Conservation (phyloP, 2,113 vertebrate species). For the Elephantulus edwardii region DNA sequence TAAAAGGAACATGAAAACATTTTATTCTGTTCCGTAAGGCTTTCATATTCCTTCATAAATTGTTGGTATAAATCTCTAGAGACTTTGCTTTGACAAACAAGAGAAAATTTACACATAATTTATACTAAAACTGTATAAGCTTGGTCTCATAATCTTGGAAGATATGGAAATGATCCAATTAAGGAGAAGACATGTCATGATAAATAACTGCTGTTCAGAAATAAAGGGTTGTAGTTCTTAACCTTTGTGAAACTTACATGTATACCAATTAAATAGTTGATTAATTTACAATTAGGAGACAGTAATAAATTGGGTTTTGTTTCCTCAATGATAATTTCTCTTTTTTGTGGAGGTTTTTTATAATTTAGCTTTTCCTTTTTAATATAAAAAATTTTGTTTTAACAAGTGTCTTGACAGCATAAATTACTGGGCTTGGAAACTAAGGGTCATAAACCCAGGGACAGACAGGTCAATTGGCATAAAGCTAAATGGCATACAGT, state of each 20-base stretch:
- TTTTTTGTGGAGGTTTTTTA: background rate
- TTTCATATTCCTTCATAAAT: slow-evolving; percentile 26
- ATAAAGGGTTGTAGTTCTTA: slow-evolving; percentile 43
- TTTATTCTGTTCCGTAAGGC: background rate
- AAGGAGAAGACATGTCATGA: slow-evolving; percentile 26
- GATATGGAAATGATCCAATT: slow-evolving; percentile 37
- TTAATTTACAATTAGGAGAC: slow-evolving; percentile 46
- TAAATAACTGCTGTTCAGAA: background rate
- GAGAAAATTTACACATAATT: background rate
- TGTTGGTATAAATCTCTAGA: slow-evolving; percentile 26
- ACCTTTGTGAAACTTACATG: slow-evolving; percentile 32
- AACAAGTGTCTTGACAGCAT: no score
- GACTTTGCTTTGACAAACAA: slow-evolving; percentile 38
- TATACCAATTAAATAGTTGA: slow-evolving; percentile 48
- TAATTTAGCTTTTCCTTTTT: background rate
- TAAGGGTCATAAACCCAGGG: no score
- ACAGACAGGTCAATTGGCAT: no score
- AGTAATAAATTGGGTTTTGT: slow-evolving; percentile 3
- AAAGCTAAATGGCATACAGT: no score
- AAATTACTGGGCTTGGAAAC: no score
- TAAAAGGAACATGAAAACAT: slow-evolving; percentile 28
- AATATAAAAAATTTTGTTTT: background rate
- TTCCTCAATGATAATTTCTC: background rate
- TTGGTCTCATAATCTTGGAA: background rate
- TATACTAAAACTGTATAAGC: background rate